A percentile compares a stretch with the other conserved stretches of the same genome.
Evolutionary conservation across 1,140 invertebrate species (phyloP).

Genomic region (Coptotermes formosanus): DNA sequence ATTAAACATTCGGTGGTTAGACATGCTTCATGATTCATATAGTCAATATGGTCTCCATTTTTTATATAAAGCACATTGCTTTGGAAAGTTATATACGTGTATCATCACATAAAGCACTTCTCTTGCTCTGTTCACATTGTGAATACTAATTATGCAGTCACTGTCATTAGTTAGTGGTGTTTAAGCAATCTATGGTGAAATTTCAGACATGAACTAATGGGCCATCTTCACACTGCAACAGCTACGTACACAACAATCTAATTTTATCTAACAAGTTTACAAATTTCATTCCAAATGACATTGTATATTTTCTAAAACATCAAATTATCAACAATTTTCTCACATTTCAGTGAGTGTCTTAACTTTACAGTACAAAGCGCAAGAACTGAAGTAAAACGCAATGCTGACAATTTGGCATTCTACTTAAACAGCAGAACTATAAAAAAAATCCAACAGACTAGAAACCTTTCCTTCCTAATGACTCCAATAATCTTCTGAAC

Average conservation of each 20-base stretch:
- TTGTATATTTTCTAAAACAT: constrained; percentile 12
- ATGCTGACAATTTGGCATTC: neutral
- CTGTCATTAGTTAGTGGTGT: constrained; percentile 34
- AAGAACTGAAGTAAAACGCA: neutral
- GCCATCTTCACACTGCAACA: constrained; percentile 25
- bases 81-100: constrained; percentile 23
- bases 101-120: constrained; percentile 35
- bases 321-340: constrained; percentile 6
- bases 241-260: constrained; percentile 24
- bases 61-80: constrained; percentile 26
- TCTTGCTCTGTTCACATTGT: constrained; percentile 35
- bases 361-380: constrained; percentile 14
- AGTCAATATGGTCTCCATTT: constrained; percentile 7
- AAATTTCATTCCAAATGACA: constrained; percentile 12
- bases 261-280: constrained; percentile 24
- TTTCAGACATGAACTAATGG: constrained; percentile 26
- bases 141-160: constrained; percentile 36
- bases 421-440: constrained; percentile 24
- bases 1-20: constrained; percentile 24
- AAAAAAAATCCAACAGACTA: constrained; percentile 11
- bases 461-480: constrained; percentile 22
- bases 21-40: constrained; percentile 13
- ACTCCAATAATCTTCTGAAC: neutral
- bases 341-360: neutral
- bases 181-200: constrained; percentile 33